A percentile compares a stretch with the other conserved stretches of the same genome.
Evolutionary conservation across 2,797 vertebrate species (phyloP).

Genomic region (Chaenodraco wilsoni): DNA sequence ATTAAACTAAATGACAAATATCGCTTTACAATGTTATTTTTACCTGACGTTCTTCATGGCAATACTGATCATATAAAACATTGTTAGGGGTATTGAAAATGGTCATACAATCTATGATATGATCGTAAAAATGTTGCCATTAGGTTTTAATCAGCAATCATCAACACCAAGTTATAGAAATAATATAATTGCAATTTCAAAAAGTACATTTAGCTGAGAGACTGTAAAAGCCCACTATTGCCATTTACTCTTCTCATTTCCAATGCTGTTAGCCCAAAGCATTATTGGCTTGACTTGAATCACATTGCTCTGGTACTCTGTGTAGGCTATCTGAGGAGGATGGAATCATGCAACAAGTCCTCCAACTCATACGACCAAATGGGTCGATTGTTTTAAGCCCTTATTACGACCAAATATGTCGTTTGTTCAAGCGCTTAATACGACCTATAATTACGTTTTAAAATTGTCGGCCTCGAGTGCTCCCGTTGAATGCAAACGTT

Average conservation of each 20-base stretch:
- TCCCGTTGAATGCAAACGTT: no score
- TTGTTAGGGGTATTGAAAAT: no score
- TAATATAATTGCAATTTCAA: neutral
- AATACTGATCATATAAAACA: neutral
- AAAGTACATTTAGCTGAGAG: constrained; percentile 15
- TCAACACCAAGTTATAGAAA: neutral
- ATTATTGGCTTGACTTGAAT: neutral
- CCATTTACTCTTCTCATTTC: constrained; percentile 20
- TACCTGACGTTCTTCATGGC: neutral
- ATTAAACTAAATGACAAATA: constrained; percentile 4
- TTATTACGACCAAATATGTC: no score
- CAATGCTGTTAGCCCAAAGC: neutral
- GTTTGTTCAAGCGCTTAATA: no score
- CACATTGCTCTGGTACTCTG: neutral
- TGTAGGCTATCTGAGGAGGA: neutral
- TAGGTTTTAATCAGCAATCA: constrained; percentile 4
- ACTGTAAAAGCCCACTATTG: constrained; percentile 2
- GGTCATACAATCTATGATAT: no score
- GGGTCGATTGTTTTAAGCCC: no score
- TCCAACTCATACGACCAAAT: no score
- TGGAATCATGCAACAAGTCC: constrained; percentile 1
- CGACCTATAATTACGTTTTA: no score
- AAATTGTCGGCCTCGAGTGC: no score
- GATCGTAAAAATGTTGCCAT: no score
- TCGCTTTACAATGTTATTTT: neutral